Evolutionary conservation across 1,140 invertebrate species (phyloP).

Genomic region (Brachionus plicatilis): DNA sequence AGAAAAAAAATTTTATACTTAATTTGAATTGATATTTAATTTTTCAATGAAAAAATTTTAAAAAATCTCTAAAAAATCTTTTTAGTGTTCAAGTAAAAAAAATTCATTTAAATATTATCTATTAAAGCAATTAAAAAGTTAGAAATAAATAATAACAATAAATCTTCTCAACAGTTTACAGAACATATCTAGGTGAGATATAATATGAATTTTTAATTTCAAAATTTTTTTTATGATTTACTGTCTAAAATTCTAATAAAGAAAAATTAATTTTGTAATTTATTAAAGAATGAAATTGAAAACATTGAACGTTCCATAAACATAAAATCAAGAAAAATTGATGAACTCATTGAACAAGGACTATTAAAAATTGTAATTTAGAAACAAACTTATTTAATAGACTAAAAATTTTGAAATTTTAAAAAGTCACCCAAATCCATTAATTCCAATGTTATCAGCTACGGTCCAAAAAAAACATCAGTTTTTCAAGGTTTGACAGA

Average conservation of each 20-base stretch:
- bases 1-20: too few species aligned
- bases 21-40: too few species aligned
- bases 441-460: neutral
- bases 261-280: neutral
- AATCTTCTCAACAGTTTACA: too few species aligned
- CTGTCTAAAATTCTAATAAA: neutral
- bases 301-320: slow-evolving; percentile 27
- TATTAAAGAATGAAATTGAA: slow-evolving; percentile 30
- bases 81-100: too few species aligned
- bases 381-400: neutral
- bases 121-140: too few species aligned
- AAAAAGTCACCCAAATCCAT: slow-evolving; percentile 18
- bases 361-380: slow-evolving; percentile 20
- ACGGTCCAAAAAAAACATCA: neutral
- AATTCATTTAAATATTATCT: too few species aligned
- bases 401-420: neutral
- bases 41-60: too few species aligned
- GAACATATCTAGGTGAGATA: too few species aligned
- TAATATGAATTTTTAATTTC: too few species aligned
- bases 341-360: slow-evolving; percentile 20
- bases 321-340: slow-evolving; percentile 37
- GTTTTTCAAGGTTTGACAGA: neutral
- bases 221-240: too few species aligned
- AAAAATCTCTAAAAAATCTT: too few species aligned
- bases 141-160: too few species aligned